Conservation (phyloP, 2,888 invertebrate species). For the Frankliniella fusca region DNA sequence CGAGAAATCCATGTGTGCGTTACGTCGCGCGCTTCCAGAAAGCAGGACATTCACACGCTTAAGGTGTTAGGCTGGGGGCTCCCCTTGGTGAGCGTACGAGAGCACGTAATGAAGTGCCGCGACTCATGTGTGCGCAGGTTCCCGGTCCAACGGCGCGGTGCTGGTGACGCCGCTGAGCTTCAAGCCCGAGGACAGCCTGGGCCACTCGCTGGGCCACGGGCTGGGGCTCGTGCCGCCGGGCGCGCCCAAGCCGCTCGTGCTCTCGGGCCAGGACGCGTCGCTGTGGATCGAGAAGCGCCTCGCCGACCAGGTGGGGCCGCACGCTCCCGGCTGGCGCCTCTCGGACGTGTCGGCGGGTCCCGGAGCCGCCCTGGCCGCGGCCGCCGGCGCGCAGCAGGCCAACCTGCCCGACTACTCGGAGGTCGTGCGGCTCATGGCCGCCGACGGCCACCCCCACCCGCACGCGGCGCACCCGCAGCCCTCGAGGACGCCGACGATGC, state of each 20-base stretch:
- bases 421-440: constrained; percentile 4
- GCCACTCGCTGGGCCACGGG: background rate
- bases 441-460: background rate
- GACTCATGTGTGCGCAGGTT: background rate
- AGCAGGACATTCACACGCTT: too few species aligned
- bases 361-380: background rate
- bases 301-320: constrained; percentile 15
- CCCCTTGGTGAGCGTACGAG: too few species aligned
- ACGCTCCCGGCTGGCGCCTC: background rate
- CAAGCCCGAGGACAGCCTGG: constrained; percentile 21
- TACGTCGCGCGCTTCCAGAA: too few species aligned
- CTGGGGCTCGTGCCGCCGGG: constrained; percentile 1
- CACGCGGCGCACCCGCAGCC: background rate
- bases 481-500: background rate
- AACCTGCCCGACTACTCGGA: constrained; percentile 14
- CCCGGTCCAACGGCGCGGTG: constrained; percentile 11
- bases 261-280: constrained; percentile 7
- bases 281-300: constrained; percentile 11
- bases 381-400: background rate
- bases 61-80: too few species aligned
- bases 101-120: too few species aligned
- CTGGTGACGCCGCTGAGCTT: constrained; percentile 23
- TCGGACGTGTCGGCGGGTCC: background rate
- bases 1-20: background rate
- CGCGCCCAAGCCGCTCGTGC: background rate